phyloP scores from a whole-genome alignment of 2,797 vertebrate genomes.

The Margarornis squamiger region DNA sequence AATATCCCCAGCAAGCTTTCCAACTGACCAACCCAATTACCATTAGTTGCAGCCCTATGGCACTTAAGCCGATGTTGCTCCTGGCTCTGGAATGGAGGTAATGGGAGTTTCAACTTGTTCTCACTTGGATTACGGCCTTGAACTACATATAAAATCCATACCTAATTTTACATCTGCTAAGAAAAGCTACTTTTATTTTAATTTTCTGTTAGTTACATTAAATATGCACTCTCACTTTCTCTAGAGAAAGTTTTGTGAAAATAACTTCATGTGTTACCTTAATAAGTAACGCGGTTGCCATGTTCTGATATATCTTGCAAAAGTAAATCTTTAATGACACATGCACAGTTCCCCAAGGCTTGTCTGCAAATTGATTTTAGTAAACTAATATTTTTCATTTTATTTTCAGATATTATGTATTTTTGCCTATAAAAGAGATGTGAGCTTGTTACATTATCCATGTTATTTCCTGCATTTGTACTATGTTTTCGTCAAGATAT shows the following conservation, averaged over 20 bases:
- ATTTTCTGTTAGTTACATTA: background rate
- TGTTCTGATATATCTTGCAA: background rate
- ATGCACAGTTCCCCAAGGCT: background rate
- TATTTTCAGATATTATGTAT: background rate
- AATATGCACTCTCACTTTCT: background rate
- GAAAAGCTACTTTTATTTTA: background rate
- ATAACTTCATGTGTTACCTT: background rate
- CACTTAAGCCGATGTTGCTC: background rate
- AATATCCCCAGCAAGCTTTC: background rate
- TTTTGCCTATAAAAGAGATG: background rate
- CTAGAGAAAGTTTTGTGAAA: background rate
- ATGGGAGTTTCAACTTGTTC: background rate
- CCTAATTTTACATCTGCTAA: background rate
- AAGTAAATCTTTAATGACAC: background rate
- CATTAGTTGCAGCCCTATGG: background rate
- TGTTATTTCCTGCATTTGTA: background rate
- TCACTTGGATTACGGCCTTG: background rate
- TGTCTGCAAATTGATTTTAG: background rate
- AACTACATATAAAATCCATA: background rate
- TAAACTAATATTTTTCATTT: background rate
- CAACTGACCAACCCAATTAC: background rate
- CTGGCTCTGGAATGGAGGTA: background rate
- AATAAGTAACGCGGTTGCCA: background rate
- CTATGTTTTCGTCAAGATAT: background rate
- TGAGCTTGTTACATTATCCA: background rate